Evolutionary conservation across 2,797 vertebrate species (phyloP), one percentile per base, ranked within the genome.

Genomic region (Sebastes vulpes): DNA sequence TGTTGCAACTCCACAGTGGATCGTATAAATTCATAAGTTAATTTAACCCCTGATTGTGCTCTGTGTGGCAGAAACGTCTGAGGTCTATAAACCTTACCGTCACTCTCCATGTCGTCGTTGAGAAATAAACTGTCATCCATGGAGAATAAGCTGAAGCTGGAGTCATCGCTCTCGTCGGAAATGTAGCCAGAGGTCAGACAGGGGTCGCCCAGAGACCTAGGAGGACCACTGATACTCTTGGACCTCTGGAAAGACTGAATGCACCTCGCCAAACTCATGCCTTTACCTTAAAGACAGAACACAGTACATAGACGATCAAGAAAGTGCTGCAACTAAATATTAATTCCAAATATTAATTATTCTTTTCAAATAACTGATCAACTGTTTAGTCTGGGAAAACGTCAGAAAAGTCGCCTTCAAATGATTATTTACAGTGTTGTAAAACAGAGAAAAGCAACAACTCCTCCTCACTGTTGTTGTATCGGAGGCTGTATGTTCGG

Each of bases 81-180:
- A 48, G 4, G 8, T 50, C 10, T 7, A 4, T n/a, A 25, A 28
- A 12, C 29, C 71, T 89, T 93, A 98, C 98, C 98, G 78, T 98
- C 97, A 23, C 97, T 98, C 87, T 98, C 98, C 82, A 97, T 58
- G 75, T 98, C 97, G 64, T 98, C 97, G 53, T 88, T 95, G 29
- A 91, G 86, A 67, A 97, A 96, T 68, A 96, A 83, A 66, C 83
- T 77, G 83, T 97, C 98, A 8, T 97, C 94, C 61, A 94, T 84
- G 26, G 97, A 96, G 60, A 96, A 16, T 0, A 85, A 75, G 71
- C 93, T 81, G 60, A 94, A 92, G 80, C 63, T 76, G 31, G 97
- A 96, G 81, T 98, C 97, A n/a, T 93, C 96, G 14, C 92, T 96
- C 89, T 97, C 97, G 26, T 97, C 96, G n/a, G 96, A 90, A 3